phyloP scores from a whole-genome alignment of 2,113 vertebrate genomes.

The Catharus bicknelli region DNA sequence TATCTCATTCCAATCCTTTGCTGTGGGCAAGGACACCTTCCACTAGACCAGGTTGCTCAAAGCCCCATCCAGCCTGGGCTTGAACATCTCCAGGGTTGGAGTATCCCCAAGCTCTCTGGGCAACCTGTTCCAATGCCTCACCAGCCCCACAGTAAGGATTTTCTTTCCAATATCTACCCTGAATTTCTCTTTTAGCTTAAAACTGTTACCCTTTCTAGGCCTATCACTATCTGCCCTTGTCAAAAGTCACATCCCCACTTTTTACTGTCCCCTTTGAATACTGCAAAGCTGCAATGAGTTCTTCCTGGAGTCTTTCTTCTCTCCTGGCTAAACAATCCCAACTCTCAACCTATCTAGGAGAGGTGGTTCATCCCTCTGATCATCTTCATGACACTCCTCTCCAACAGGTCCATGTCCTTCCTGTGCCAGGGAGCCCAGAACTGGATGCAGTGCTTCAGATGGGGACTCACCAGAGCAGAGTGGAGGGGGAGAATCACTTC shows the following conservation, averaged over 20 bases:
- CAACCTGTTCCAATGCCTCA: neutral
- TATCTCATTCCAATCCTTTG: accelerated
- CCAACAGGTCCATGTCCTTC: neutral
- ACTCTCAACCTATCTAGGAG: neutral
- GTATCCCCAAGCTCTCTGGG: neutral
- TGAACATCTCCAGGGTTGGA: neutral
- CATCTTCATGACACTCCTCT: neutral
- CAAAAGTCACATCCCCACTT: neutral
- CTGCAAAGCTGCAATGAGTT: neutral
- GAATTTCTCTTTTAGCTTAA: neutral
- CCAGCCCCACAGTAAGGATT: neutral
- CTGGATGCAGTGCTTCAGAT: neutral
- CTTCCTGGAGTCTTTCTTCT: neutral
- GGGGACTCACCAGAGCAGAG: neutral
- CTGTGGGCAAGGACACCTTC: neutral
- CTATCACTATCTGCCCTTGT: neutral
- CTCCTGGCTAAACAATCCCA: neutral
- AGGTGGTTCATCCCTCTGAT: neutral
- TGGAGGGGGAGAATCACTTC: neutral
- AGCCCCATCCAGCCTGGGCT: neutral
- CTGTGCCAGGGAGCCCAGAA: accelerated
- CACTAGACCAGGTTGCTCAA: too few species aligned
- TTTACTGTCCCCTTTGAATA: neutral
- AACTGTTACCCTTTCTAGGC: neutral
- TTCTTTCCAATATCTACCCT: neutral